Evolutionary conservation across 1,140 invertebrate genomes (phyloP).

Genomic region (Nasonia vitripennis): DNA sequence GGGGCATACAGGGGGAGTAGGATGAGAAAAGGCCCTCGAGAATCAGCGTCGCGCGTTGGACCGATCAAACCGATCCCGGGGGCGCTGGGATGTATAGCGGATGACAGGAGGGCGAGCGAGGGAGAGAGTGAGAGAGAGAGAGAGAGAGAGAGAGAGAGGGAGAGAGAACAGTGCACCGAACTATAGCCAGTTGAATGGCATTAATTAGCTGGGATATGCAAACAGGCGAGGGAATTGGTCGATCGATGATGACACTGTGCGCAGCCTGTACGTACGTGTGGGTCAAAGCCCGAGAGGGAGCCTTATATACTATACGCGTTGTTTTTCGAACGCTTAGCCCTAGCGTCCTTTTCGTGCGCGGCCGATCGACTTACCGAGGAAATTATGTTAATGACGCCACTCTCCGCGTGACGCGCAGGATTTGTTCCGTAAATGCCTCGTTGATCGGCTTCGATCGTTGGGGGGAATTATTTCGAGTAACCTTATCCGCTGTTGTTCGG

Average conservation of each 20-base stretch:
- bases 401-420: background rate
- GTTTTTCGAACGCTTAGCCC: background rate
- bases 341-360: background rate
- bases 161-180: background rate
- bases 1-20: background rate
- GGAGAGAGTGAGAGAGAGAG: too few species aligned
- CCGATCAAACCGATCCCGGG: slow-evolving; percentile 43
- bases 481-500: too few species aligned
- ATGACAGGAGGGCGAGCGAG: background rate
- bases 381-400: slow-evolving; percentile 16
- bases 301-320: too few species aligned
- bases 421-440: background rate
- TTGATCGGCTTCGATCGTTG: background rate
- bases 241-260: slow-evolving; percentile 45
- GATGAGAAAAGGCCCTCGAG: slow-evolving; percentile 41
- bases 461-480: background rate
- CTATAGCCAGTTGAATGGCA: slow-evolving; percentile 38
- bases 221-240: slow-evolving; percentile 38
- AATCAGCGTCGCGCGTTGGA: slow-evolving; percentile 21
- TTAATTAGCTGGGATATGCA: slow-evolving; percentile 58
- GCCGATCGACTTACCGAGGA: background rate
- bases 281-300: background rate
- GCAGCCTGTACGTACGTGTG: background rate
- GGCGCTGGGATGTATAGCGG: background rate
- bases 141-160: background rate